phyloP scores from a whole-genome alignment of 2,113 vertebrate genomes.

The Amazona guildingii region DNA sequence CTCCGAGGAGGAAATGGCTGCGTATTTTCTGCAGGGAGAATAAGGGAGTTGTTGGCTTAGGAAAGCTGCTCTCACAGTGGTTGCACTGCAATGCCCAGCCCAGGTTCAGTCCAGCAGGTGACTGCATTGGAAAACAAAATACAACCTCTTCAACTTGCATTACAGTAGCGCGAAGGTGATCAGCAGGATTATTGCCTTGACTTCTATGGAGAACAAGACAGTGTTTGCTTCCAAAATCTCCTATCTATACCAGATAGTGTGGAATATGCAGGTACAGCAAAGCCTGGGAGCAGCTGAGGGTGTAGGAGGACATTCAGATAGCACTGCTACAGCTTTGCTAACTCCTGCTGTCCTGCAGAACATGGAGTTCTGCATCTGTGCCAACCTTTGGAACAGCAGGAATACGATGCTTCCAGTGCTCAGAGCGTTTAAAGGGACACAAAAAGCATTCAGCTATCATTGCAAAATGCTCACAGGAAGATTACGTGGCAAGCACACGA shows the following conservation, averaged over 20 bases:
- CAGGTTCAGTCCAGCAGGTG: not conserved
- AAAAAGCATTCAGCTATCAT: not conserved
- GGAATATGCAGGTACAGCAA: not conserved
- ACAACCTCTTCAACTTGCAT: not conserved
- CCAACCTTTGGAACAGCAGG: conserved; percentile 55
- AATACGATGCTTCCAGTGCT: not conserved
- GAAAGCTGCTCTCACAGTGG: not conserved
- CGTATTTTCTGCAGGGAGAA: conserved; percentile 83
- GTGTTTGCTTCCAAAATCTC: not conserved
- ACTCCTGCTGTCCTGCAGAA: conserved; percentile 32
- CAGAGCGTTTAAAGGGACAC: not conserved
- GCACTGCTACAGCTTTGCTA: not conserved
- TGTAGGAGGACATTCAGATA: conserved; percentile 27
- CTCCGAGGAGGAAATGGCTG: conserved; percentile 86
- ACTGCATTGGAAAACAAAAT: not conserved
- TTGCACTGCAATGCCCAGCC: rapidly evolving
- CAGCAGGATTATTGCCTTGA: not conserved
- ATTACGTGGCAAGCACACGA: not conserved
- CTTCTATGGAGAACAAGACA: not conserved
- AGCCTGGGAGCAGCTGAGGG: conserved; percentile 16
- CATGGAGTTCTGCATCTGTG: conserved; percentile 45
- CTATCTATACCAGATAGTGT: not conserved
- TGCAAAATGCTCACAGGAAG: not conserved
- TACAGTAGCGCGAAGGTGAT: not conserved
- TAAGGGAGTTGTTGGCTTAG: not conserved